Conservation (phyloP, 2,888 invertebrate genomes). For the Carcina quercana region DNA sequence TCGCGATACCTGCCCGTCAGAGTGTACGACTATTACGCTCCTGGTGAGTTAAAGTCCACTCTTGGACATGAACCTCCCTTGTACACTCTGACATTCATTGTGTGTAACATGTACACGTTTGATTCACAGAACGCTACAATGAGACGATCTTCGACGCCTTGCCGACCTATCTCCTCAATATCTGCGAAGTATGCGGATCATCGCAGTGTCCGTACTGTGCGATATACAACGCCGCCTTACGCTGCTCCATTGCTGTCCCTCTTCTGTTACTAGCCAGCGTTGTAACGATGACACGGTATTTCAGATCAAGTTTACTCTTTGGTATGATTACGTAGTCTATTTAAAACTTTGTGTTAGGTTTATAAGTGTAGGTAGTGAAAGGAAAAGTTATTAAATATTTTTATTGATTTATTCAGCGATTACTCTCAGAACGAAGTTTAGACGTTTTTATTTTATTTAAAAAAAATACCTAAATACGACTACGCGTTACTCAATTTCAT, state of each 20-base stretch:
- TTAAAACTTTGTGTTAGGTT: too few relatives aligned
- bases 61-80: not conserved
- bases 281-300: constrained; percentile 15
- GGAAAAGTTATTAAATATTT: too few relatives aligned
- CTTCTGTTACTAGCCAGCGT: constrained; percentile 23
- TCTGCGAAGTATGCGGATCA: constrained; percentile 95
- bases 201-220: constrained; percentile 95
- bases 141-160: constrained; percentile 93
- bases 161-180: constrained; percentile 89
- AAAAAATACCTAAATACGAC: too few relatives aligned
- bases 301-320: constrained; percentile 1
- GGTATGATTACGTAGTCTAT: not conserved
- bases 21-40: constrained; percentile 97
- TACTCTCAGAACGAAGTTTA: too few relatives aligned
- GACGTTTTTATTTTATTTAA: too few relatives aligned
- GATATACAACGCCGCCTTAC: constrained; percentile 81
- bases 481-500: too few relatives aligned
- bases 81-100: not conserved
- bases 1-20: constrained; percentile 92
- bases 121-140: constrained; percentile 88
- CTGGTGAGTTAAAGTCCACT: constrained; percentile 75
- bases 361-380: too few relatives aligned
- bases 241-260: constrained; percentile 26
- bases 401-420: too few relatives aligned
- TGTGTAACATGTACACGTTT: not conserved